These are phyloP conservation scores for Semnopithecus entellus DNA, from an alignment of 2,113 vertebrate species.

Conservation along the genomic window DNA sequence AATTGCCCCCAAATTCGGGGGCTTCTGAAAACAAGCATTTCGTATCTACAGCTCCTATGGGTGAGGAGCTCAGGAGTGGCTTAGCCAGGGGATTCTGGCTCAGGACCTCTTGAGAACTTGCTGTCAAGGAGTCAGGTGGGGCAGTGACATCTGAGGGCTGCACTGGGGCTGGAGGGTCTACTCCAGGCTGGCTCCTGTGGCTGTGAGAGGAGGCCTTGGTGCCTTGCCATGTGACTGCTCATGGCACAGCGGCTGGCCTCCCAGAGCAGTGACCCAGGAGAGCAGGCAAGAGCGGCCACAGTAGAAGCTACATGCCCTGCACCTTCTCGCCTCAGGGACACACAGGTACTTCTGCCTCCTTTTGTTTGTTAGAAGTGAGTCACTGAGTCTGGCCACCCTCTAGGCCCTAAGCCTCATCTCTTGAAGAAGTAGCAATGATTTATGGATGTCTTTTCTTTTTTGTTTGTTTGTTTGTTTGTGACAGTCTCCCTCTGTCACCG, in stretches of 20 bases:
- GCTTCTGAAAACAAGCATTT: neutral
- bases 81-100: no score
- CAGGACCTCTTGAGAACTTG: no score
- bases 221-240: neutral
- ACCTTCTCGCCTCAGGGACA: accelerated
- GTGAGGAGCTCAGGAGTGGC: neutral
- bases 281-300: neutral
- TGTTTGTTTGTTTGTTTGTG: no score
- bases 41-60: neutral
- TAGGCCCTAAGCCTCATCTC: no score
- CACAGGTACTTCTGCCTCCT: neutral
- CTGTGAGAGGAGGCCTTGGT: neutral
- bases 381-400: no score
- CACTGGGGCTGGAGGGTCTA: neutral
- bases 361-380: neutral
- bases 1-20: neutral
- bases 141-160: neutral
- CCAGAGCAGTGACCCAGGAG: neutral
- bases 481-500: no score
- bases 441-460: neutral
- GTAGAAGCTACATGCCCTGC: neutral
- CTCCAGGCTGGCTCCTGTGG: no score
- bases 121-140: neutral
- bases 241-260: neutral
- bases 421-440: no score